These are phyloP conservation scores for Henricia sp. DNA, from an alignment of 53 echinoderm and acorn worm genomes.

Conservation along the genomic window DNA sequence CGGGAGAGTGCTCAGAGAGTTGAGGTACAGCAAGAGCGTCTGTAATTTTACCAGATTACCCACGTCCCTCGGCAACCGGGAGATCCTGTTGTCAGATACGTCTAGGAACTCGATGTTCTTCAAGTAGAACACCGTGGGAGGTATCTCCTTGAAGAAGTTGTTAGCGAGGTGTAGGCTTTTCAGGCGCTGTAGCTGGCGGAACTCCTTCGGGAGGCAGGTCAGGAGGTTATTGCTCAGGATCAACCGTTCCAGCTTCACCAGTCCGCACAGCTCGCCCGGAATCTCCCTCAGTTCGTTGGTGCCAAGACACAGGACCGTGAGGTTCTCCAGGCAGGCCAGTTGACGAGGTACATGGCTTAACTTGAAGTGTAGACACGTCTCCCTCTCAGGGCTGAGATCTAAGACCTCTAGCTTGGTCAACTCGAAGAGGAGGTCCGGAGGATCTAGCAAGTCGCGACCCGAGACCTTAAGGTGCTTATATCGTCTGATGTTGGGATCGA, in stretches of 20 bases:
- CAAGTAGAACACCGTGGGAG: constrained; percentile 72
- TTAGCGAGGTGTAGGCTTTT: constrained; percentile 91
- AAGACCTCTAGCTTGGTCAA: constrained; percentile 79
- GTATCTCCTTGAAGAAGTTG: constrained; percentile 84
- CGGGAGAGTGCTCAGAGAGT: constrained; percentile 75
- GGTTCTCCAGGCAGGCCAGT: constrained; percentile 64
- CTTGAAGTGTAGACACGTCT: constrained; percentile 71
- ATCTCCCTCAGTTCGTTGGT: constrained; percentile 85
- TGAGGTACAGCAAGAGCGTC: constrained; percentile 76
- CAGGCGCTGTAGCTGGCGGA: constrained; percentile 69
- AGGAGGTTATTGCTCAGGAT: constrained; percentile 95
- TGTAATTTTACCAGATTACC: constrained; percentile 71
- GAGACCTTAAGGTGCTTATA: constrained; percentile 82
- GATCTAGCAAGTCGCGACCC: constrained; percentile 75
- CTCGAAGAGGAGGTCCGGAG: constrained; percentile 75
- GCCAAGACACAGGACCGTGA: constrained; percentile 84
- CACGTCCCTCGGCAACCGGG: constrained; percentile 67
- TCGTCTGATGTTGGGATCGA: constrained; percentile 34
- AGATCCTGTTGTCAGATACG: constrained; percentile 84
- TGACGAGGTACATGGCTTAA: constrained; percentile 68
- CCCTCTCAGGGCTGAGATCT: constrained; percentile 87
- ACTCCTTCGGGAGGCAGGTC: constrained; percentile 69
- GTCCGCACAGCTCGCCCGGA: constrained; percentile 72
- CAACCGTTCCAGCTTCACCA: constrained; percentile 81
- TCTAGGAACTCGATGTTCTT: constrained; percentile 84